Evolutionary conservation across 2,113 vertebrate species (phyloP).

Genomic region (Propithecus coquereli): DNA sequence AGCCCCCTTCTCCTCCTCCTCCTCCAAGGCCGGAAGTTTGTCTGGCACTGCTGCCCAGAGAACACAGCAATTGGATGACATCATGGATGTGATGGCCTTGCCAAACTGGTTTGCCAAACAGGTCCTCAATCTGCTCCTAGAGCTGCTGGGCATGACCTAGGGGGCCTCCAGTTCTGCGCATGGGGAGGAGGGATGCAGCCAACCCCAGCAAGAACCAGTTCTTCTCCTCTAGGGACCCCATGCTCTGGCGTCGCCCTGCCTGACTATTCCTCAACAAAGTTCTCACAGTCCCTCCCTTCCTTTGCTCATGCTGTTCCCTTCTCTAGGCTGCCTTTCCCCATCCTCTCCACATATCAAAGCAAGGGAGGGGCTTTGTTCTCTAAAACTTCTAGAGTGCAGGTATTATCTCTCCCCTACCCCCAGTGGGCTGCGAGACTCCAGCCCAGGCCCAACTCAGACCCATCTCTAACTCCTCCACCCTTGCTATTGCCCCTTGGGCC

Average conservation of each 20-base stretch:
- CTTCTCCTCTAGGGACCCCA: background rate
- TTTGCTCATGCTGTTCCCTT: background rate
- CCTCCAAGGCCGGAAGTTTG: background rate
- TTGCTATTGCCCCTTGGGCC: background rate
- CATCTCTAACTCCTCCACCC: background rate
- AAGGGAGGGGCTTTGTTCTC: background rate
- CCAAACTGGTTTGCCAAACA: slow-evolving; percentile 63
- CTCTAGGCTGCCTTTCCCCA: background rate
- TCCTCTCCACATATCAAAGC: background rate
- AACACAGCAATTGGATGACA: slow-evolving; percentile 38
- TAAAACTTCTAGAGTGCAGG: background rate
- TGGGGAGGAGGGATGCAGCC: background rate
- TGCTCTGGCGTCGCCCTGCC: background rate
- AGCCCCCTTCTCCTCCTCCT: background rate
- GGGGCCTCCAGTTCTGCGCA: background rate
- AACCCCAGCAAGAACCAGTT: background rate
- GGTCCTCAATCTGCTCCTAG: background rate
- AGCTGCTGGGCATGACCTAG: background rate
- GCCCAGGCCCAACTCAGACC: background rate
- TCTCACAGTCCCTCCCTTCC: background rate
- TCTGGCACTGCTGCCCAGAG: background rate
- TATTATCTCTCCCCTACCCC: background rate
- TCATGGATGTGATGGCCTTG: slow-evolving; percentile 20
- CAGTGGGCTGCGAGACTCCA: background rate
- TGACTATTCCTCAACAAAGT: background rate